A percentile compares a stretch with the other conserved stretches of the same genome.
Evolutionary conservation across 1,140 invertebrate genomes (phyloP).

Genomic region (Wiebesia pumilae): DNA sequence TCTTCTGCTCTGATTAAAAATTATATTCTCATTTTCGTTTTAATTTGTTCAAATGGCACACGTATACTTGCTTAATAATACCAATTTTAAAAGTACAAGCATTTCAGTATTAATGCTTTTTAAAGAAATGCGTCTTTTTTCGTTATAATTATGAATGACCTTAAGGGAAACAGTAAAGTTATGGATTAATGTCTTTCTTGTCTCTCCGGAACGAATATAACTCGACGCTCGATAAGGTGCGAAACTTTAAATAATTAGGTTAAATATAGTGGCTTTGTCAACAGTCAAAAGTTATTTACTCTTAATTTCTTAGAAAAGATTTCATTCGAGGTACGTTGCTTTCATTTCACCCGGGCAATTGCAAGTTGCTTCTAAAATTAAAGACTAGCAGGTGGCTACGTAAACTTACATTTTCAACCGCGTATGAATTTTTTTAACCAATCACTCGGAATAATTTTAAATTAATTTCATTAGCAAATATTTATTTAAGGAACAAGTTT

Average conservation of each 20-base stretch:
- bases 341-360: not conserved
- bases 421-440: not conserved
- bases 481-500: no score
- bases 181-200: no score
- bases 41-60: not conserved
- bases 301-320: not conserved
- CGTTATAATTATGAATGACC: no score
- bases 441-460: not conserved
- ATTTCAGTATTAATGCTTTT: not conserved
- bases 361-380: not conserved
- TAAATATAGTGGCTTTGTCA: not conserved
- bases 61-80: no score
- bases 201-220: not conserved
- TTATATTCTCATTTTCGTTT: not conserved
- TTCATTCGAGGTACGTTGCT: not conserved
- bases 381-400: not conserved
- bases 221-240: not conserved
- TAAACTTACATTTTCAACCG: not conserved
- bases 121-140: not conserved
- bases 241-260: not conserved
- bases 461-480: no score
- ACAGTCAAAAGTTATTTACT: not conserved
- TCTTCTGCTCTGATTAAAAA: not conserved
- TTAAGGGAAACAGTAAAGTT: no score
- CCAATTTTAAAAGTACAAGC: not conserved